Percentiles rank a stretch among this genome's conserved stretches.
Conservation (phyloP, 2,797 vertebrate species). For the Thaleichthys pacificus region DNA sequence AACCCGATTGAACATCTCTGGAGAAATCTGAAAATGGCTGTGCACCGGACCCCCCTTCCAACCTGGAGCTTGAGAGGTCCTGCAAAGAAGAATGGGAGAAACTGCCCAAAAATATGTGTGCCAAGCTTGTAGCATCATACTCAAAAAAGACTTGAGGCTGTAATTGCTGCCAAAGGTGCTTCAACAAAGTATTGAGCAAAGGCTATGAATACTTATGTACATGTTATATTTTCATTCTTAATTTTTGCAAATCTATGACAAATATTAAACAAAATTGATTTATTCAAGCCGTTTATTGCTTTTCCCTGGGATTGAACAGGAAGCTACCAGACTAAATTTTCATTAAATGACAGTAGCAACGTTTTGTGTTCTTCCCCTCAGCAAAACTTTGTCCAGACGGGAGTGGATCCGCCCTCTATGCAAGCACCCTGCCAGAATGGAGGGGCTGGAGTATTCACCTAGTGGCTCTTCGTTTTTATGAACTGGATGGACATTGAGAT, state of each 20-base stretch:
- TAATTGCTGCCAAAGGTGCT: not conserved
- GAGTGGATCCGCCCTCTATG: slow-evolving; percentile 40
- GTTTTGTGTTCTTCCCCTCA: slow-evolving; percentile 46
- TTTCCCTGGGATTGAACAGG: slow-evolving; percentile 42
- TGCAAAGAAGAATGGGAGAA: no score
- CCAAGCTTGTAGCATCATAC: no score
- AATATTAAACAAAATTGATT: not conserved
- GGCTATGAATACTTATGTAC: slow-evolving; percentile 26
- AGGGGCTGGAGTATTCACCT: slow-evolving; percentile 43
- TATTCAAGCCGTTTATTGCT: slow-evolving; percentile 40
- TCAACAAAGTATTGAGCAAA: slow-evolving; percentile 39
- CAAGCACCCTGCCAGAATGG: slow-evolving; percentile 37
- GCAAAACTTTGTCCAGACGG: slow-evolving; percentile 53
- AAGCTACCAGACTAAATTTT: slow-evolving; percentile 56
- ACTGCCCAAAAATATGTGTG: no score
- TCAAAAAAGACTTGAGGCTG: no score
- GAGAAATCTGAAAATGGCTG: no score
- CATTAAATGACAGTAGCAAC: slow-evolving; percentile 53
- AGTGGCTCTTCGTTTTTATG: slow-evolving; percentile 41
- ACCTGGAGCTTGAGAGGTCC: no score
- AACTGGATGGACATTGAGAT: slow-evolving; percentile 47
- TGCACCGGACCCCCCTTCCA: no score
- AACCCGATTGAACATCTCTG: no score
- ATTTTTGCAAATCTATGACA: no score
- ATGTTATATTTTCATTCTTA: no score